A percentile compares a stretch with the other conserved stretches of the same genome.
phyloP scores from a whole-genome alignment of 2,797 vertebrate species.

The Antennarius maculatus region DNA sequence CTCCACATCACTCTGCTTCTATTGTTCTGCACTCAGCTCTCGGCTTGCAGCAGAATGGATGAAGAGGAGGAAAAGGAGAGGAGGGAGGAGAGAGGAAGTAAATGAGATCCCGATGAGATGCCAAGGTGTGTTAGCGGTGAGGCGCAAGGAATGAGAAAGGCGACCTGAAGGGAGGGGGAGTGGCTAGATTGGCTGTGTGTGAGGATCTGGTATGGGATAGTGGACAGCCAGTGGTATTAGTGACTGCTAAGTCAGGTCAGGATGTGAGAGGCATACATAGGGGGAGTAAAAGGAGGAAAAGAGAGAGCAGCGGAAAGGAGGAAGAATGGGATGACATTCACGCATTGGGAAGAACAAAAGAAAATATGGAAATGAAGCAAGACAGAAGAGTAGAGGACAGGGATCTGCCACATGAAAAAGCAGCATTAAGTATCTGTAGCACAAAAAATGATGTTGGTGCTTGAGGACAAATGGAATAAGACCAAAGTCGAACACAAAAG shows the following conservation, averaged over 20 bases:
- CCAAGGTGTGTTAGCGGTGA: constrained; percentile 82
- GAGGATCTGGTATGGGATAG: constrained; percentile 28
- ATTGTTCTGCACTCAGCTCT: constrained; percentile 48
- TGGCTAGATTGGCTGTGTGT: constrained; percentile 49
- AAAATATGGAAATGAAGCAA: constrained; percentile 8
- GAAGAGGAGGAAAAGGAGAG: constrained; percentile 31
- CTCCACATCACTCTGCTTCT: constrained; percentile 29
- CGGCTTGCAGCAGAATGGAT: constrained; percentile 50
- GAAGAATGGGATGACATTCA: constrained; percentile 10
- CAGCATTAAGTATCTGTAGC: neutral
- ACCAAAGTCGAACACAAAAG: constrained; percentile 23
- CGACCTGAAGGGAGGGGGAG: constrained; percentile 60
- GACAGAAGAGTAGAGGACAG: constrained; percentile 3
- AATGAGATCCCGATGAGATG: constrained; percentile 84
- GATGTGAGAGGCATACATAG: constrained; percentile 36
- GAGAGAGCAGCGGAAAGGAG: neutral
- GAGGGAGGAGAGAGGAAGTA: constrained; percentile 56
- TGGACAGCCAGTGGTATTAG: constrained; percentile 48
- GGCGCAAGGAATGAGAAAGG: constrained; percentile 67
- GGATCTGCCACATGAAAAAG: constrained; percentile 4
- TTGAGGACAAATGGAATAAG: neutral
- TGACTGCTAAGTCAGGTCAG: constrained; percentile 63
- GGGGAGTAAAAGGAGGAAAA: neutral
- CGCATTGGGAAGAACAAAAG: constrained; percentile 18
- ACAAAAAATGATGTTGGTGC: constrained; percentile 2